Percentiles rank a stretch among this genome's conserved stretches.
Conservation (phyloP, 1,140 invertebrate genomes). For the Camponotus pennsylvanicus region DNA sequence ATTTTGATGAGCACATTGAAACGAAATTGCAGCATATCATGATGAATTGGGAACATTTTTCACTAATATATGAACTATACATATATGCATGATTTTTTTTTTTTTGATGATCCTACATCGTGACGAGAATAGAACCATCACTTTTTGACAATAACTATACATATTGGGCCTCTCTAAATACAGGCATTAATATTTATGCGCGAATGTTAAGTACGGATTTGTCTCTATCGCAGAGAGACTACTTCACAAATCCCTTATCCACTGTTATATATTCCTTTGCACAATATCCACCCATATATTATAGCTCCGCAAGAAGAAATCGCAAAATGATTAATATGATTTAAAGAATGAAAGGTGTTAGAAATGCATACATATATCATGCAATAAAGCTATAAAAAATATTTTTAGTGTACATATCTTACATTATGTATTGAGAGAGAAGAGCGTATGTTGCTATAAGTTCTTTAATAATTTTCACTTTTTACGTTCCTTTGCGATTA, state of each 20-base stretch:
- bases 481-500: slow-evolving; percentile 24
- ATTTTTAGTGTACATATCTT: slow-evolving; percentile 54
- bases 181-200: slow-evolving; percentile 69
- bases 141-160: slow-evolving; percentile 73
- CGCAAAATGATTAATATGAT: slow-evolving; percentile 41
- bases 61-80: slow-evolving; percentile 79
- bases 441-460: slow-evolving; percentile 11
- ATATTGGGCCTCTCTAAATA: slow-evolving; percentile 52
- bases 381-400: slow-evolving; percentile 55
- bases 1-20: slow-evolving; percentile 73
- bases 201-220: slow-evolving; percentile 59
- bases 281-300: slow-evolving; percentile 51
- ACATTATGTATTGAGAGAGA: slow-evolving; percentile 14
- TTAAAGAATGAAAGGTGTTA: slow-evolving; percentile 46
- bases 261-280: slow-evolving; percentile 59
- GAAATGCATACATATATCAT: slow-evolving; percentile 59
- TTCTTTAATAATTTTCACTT: slow-evolving; percentile 22
- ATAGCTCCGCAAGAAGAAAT: slow-evolving; percentile 26
- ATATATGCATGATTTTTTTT: slow-evolving; percentile 77
- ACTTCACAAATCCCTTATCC: slow-evolving; percentile 41
- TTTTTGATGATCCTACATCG: slow-evolving; percentile 75
- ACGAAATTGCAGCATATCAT: slow-evolving; percentile 80
- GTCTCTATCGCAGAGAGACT: slow-evolving; percentile 33
- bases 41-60: slow-evolving; percentile 78
- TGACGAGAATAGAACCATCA: slow-evolving; percentile 65